Evolutionary conservation across 2,113 vertebrate species (phyloP), one percentile per base, ranked within the genome.

Genomic region (Pteronura brasiliensis): DNA sequence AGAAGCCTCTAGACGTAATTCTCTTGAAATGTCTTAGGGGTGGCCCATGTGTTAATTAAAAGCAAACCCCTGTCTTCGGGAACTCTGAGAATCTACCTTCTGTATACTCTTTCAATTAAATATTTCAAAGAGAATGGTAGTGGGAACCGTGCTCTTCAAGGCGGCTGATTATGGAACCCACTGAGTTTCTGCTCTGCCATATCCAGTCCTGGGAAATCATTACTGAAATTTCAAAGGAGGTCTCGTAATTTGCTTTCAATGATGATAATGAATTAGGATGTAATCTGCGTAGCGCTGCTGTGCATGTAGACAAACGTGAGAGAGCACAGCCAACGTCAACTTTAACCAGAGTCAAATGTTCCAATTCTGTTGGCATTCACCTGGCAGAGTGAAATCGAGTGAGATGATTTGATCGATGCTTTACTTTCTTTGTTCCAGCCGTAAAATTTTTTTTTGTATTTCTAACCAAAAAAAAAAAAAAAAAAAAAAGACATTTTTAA

Each of bases 1-100:
- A 49, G 95, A 95, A 96, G 88, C 96, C 57, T 97, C 93, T 96
- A 92, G 94, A 95, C 97, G 47, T 96, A 96, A 85, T 55, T 94
- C 44, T 95, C 96, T 88, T 95, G 88, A 85, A 42, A 95, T 97
- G 81, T 90, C 71, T 86, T 61, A 77, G 94, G 90, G 29, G 94
- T 65, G 96, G 97, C 97, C 85, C 92, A n/a, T 93, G 61, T 81
- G 55, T 98, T 93, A 93, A 91, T 90, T 92, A 93, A 97, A 97
- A 95, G 88, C 93, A 96, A 97, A 80, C 57, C 63, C 61, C 34
- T 95, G 47, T 52, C 81, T 57, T 88, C 44, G 65, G 85, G 61
- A 92, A 95, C 91, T 96, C 89, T 95, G 82, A 96, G 71, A 63
- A 85, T 94, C 95, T 96, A 82, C 98, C 72, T 97, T 94, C 83